Evolutionary conservation across 2,888 invertebrate species (phyloP).

Genomic region (Heteromurus nitidus): DNA sequence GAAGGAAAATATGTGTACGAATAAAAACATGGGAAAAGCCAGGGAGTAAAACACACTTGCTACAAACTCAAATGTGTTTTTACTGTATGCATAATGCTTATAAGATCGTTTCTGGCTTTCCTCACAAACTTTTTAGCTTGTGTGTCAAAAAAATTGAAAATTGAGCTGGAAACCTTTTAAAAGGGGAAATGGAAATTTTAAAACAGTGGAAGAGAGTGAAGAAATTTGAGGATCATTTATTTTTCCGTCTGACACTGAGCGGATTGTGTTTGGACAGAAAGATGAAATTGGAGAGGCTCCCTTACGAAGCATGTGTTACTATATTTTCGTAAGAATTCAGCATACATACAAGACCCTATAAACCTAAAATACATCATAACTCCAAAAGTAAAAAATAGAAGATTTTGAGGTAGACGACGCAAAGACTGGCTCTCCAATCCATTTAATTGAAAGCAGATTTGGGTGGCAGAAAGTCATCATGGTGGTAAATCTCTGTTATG

Average conservation of each 20-base stretch:
- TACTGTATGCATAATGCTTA: no score
- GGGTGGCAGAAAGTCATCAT: constrained; percentile 33
- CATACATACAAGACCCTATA: neutral
- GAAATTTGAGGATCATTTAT: constrained; percentile 33
- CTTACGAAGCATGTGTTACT: constrained; percentile 48
- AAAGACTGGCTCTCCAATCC: constrained; percentile 14
- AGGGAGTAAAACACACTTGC: constrained; percentile 18
- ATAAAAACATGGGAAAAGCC: neutral
- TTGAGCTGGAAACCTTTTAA: constrained; percentile 46
- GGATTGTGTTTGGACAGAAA: constrained; percentile 45
- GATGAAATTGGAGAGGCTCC: constrained; percentile 49
- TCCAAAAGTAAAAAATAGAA: neutral
- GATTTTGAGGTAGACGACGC: no score
- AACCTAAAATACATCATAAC: neutral
- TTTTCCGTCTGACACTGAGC: constrained; percentile 26
- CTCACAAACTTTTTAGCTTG: neutral
- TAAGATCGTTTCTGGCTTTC: constrained; percentile 34
- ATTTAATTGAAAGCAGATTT: constrained; percentile 55
- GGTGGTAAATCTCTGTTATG: constrained; percentile 28
- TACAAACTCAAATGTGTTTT: neutral
- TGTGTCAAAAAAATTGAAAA: constrained; percentile 36
- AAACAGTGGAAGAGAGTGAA: neutral
- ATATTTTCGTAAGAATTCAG: constrained; percentile 21
- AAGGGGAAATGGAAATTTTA: neutral
- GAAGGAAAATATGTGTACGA: no score